Evolutionary conservation across 2,888 invertebrate species (phyloP).

Genomic region (Lottia gigantea): DNA sequence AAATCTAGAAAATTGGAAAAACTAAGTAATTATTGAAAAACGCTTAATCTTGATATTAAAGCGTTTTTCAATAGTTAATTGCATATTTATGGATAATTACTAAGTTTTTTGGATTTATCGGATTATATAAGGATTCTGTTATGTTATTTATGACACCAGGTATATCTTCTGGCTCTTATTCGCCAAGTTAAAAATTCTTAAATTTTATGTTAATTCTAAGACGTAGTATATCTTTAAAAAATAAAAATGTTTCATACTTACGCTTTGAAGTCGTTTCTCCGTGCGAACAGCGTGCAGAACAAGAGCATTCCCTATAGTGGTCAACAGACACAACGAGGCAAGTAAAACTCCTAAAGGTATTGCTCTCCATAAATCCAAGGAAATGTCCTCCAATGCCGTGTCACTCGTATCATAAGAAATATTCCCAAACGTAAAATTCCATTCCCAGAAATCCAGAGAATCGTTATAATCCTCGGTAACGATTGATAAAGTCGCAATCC

Average conservation of each 20-base stretch:
- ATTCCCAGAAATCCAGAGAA: constrained; percentile 2
- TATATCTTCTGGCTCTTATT: no score
- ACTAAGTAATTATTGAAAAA: no score
- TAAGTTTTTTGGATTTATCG: no score
- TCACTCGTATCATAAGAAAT: neutral
- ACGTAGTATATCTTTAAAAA: no score
- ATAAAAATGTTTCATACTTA: constrained; percentile 58
- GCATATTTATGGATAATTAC: no score
- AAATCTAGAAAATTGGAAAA: no score
- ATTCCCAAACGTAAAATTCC: constrained; percentile 3
- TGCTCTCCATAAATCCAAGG: constrained; percentile 45
- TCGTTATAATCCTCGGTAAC: neutral
- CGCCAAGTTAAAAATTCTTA: no score
- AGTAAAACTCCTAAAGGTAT: constrained; percentile 66
- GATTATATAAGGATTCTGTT: no score
- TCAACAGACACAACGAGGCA: constrained; percentile 67
- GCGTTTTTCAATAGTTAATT: no score
- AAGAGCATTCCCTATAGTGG: constrained; percentile 70
- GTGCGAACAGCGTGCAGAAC: constrained; percentile 71
- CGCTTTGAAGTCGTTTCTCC: constrained; percentile 70
- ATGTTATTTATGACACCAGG: no score
- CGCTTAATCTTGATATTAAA: no score
- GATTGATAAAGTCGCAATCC: neutral
- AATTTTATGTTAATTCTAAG: no score
- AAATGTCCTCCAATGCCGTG: neutral